phyloP scores from a whole-genome alignment of 92 coral and sea anemone genomes.

The Paragorgia papillata region DNA sequence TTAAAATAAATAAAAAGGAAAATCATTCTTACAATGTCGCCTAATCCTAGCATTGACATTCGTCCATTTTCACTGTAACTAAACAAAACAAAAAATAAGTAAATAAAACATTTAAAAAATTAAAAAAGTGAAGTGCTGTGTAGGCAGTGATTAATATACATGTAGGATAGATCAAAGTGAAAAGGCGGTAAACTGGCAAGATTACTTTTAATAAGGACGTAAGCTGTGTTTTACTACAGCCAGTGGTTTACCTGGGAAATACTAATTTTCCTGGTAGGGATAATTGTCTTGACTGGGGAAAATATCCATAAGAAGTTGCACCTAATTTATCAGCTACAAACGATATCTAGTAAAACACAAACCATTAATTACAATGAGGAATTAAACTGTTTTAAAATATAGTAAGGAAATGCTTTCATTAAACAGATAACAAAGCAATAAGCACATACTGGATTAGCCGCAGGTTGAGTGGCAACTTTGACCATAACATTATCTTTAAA shows the following conservation, averaged over 20 bases:
- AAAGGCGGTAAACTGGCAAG: too few species aligned
- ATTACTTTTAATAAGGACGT: too few species aligned
- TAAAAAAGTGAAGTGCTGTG: neutral
- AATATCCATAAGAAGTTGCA: conserved; percentile 61
- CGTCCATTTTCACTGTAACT: conserved; percentile 86
- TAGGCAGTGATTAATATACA: too few species aligned
- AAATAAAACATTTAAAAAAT: neutral
- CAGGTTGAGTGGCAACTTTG: conserved; percentile 93
- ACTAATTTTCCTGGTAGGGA: conserved; percentile 97
- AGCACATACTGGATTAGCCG: conserved; percentile 78
- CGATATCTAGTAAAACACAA: conserved; percentile 59
- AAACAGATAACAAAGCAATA: neutral
- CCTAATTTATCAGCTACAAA: conserved; percentile 86
- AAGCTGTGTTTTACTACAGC: too few species aligned
- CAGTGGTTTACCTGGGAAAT: conserved; percentile 99
- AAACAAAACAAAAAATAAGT: conserved; percentile 12
- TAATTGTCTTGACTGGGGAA: conserved; percentile 67
- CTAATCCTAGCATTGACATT: conserved; percentile 96
- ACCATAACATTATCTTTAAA: conserved; percentile 99
- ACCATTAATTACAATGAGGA: neutral
- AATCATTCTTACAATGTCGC: conserved; percentile 95
- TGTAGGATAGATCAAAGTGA: too few species aligned
- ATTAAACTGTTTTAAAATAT: neutral
- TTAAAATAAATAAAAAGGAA: too few species aligned
- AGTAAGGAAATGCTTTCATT: neutral